Percentiles rank a stretch among this genome's conserved stretches.
phyloP scores from a whole-genome alignment of 2,113 vertebrate genomes.

The Lethenteron reissneri region DNA sequence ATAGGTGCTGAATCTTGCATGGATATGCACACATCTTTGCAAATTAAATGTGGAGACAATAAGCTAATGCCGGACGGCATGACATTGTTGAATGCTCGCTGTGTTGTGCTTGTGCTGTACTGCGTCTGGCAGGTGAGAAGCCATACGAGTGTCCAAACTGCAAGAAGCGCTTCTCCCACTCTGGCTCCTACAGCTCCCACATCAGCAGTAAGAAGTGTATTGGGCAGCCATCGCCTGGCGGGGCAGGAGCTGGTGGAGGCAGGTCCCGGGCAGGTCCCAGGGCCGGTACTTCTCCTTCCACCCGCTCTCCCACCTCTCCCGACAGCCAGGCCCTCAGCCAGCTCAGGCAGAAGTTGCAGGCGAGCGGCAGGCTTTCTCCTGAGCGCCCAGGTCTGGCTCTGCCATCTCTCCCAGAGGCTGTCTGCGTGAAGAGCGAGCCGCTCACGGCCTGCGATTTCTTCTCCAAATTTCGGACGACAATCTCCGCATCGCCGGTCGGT shows the following conservation, averaged over 20 bases:
- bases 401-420: background rate
- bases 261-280: constrained; percentile 84
- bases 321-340: constrained; percentile 19
- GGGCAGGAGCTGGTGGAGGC: constrained; percentile 27
- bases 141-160: constrained; percentile 98
- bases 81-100: background rate
- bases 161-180: constrained; percentile 99
- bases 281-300: constrained; percentile 84
- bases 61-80: too few relatives aligned
- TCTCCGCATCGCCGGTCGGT: background rate
- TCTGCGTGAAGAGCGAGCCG: background rate
- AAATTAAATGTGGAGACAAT: too few relatives aligned
- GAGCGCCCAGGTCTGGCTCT: background rate
- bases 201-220: constrained; percentile 99
- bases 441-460: background rate
- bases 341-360: constrained; percentile 1
- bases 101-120: constrained; percentile 7
- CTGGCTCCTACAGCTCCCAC: constrained; percentile 97
- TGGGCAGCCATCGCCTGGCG: constrained; percentile 76
- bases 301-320: constrained; percentile 71
- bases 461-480: background rate
- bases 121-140: constrained; percentile 62
- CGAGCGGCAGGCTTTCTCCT: constrained; percentile 1
- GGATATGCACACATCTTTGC: too few relatives aligned
- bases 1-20: too few relatives aligned